Evolutionary conservation across 2,113 vertebrate species (phyloP).

Genomic region (Puffinus mauretanicus): DNA sequence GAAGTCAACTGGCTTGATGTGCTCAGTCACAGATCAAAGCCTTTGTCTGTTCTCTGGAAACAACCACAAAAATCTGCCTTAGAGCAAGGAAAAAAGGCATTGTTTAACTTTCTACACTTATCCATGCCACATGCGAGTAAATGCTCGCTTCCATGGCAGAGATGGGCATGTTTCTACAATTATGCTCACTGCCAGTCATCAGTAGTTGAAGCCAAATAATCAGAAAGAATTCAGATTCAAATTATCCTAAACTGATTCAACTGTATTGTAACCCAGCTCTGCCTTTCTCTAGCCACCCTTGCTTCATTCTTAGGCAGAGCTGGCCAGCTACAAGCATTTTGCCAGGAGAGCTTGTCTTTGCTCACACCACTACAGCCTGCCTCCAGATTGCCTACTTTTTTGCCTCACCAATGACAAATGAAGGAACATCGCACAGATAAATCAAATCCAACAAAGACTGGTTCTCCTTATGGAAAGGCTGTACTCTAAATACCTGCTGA

Average conservation of each 20-base stretch:
- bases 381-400: background rate
- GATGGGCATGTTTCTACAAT: background rate
- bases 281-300: background rate
- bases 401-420: background rate
- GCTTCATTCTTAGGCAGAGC: background rate
- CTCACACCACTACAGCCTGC: background rate
- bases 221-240: background rate
- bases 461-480: background rate
- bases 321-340: background rate
- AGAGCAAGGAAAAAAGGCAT: background rate
- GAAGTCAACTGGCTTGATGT: background rate
- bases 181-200: background rate
- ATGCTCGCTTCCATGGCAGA: background rate
- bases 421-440: constrained; percentile 26
- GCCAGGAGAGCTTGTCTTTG: background rate
- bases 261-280: background rate
- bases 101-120: background rate
- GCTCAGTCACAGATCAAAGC: constrained; percentile 26
- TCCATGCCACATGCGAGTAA: background rate
- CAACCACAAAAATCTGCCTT: background rate
- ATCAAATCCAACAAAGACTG: background rate
- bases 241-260: background rate
- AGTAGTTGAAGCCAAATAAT: background rate
- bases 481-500: background rate
- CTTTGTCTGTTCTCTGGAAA: background rate